Base-by-base conservation (phyloP, 2,888 invertebrate genomes). In the Rhabditoides inermis region DNA sequence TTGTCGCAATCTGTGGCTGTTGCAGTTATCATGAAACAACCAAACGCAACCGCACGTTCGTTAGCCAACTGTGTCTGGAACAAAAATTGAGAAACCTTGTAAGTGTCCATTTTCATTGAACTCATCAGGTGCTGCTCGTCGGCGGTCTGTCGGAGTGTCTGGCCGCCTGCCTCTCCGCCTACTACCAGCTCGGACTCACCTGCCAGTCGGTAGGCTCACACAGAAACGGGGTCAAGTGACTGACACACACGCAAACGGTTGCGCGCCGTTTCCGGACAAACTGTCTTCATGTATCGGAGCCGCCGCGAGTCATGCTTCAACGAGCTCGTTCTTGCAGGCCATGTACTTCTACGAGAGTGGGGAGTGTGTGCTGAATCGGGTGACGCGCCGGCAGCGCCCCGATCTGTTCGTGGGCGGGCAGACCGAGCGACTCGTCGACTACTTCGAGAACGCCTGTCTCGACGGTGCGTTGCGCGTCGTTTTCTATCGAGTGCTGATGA, bases 291-390 rank as follows among this genome's bases (percentile, higher is more conserved):
- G 32, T 12, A 32, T 15, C 15, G 10, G 15, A 32, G 15, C 10
- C 10, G 15, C 10, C 15, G 15, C 10, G 32, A 12, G 15, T 32
- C 15, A 32, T 12, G 32, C 15, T 12, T 7, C 10, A 32, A 15
- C 32, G 10, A 12, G 32, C 10, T 7, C 10, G 32, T 32, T 12
- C 10, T 32, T 32, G 10, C 32, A 32, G 10, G 69, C 56, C 10
- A 75, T 74, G 63, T 75, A 65, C 56, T 76, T 68, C 59, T 75
- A 76, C 53, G 69, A 70, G 48, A 68, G 69, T n/a, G 70, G 70
- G 20, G 70, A 75, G 53, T 75, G 75, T 56, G 63, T 75, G 26
- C 51, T 75, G 53, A 75, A 73, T 49, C 56, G 68, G 23, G 69
- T 64, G 35, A 60, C 57, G 26, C 60, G 61, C 18, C 48, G 48